Conservation (phyloP, 2,797 vertebrate genomes). For the Bradypus variegatus region DNA sequence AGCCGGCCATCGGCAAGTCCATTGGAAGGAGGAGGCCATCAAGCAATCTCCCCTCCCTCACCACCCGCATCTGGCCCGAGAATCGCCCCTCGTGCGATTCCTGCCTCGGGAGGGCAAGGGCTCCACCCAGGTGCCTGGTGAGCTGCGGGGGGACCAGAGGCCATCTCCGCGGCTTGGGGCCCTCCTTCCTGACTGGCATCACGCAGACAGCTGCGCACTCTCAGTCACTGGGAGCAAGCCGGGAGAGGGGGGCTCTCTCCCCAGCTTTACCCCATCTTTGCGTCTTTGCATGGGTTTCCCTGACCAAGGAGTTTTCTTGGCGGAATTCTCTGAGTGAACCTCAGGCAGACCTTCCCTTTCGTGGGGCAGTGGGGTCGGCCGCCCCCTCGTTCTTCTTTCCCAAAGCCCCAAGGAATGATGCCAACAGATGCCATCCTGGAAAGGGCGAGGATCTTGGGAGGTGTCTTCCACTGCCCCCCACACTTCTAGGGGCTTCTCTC, state of each 20-base stretch:
- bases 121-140: not conserved
- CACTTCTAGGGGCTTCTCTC: too few relatives aligned
- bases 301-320: too few relatives aligned
- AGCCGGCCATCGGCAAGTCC: not conserved
- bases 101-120: too few relatives aligned
- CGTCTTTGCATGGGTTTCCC: fast-evolving
- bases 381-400: too few relatives aligned
- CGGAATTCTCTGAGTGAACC: too few relatives aligned
- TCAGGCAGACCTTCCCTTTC: not conserved
- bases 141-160: not conserved
- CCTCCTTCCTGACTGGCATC: too few relatives aligned
- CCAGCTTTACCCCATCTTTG: fast-evolving
- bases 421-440: fast-evolving
- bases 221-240: not conserved
- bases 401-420: not conserved
- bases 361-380: too few relatives aligned
- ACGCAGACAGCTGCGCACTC: not conserved
- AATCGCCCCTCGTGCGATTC: too few relatives aligned
- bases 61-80: not conserved
- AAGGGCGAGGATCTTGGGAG: fast-evolving
- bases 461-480: fast-evolving
- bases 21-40: not conserved
- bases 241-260: not conserved
- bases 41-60: too few relatives aligned
- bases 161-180: not conserved